Base-by-base conservation (phyloP, 2,113 vertebrate genomes). In the Anoura caudifer region DNA sequence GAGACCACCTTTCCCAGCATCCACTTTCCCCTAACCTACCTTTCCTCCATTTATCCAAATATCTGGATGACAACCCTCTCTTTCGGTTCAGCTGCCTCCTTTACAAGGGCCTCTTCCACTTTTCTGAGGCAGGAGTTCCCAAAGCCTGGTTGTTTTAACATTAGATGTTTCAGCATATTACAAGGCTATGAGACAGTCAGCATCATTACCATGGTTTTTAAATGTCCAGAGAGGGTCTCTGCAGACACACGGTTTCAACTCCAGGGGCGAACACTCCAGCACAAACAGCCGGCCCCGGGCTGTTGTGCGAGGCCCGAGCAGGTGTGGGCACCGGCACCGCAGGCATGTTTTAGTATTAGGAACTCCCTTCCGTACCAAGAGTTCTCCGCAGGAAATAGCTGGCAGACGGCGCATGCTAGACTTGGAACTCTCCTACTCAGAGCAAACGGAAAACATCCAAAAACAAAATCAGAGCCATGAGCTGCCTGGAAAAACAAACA, bases 381-480 rank as follows among this genome's bases (percentile, higher is more conserved):
- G 59, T 89, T 77, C 87, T 59, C 81, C 50, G 69, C 81, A 93
- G 95, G 77, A 88, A 92, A 31, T n/a, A 91, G 73, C 95, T 89
- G 70, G 83, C 94, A 65, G 63, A 45, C 5, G 1, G 76, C 19
- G 47, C 24, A 26, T n/a, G 36, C 54, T 31, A 33, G 77, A 36
- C 77, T 96, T 73, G 87, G 87, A 94, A 91, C 28, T 67, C 38
- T 82, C 61, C 84, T 54, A 63, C 81, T 91, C 17, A 36, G 43
- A 93, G 83, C 73, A n/a, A 91, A 93, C 8, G 1, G 87, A 93
- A 95, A 96, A 88, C 56, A 59, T 54, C 79, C 94, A 36, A 84
- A 95, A 84, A 54, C 75, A 94, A 95, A 88, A 95, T 24, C 43
- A 15, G 91, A 93, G 89, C 91, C 86, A 82, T 41, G 67, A 45